Percentiles rank a stretch among this genome's conserved stretches.
Evolutionary conservation across 1,140 invertebrate genomes (phyloP).

Genomic region (Drosophila kepulauana): DNA sequence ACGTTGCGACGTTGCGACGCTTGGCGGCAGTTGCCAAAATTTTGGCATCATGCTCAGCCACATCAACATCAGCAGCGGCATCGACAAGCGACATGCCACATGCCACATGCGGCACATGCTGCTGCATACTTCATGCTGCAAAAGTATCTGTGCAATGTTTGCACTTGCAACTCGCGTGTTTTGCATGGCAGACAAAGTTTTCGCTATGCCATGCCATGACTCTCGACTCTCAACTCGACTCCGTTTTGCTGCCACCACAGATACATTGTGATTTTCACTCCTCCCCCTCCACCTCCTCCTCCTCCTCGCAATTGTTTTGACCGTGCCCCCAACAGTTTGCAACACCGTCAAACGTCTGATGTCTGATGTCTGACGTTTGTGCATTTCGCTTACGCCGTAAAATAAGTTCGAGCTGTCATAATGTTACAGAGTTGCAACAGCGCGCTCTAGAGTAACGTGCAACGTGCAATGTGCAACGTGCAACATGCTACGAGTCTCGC

Average conservation of each 20-base stretch:
- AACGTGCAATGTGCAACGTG: slow-evolving; percentile 20
- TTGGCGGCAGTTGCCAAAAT: slow-evolving; percentile 22
- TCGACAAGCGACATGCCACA: slow-evolving; percentile 23
- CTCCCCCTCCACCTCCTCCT: not conserved
- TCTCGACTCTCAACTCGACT: slow-evolving; percentile 14
- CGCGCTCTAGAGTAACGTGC: slow-evolving; percentile 11
- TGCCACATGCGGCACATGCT: slow-evolving; percentile 21
- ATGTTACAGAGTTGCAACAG: slow-evolving; percentile 41
- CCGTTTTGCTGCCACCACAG: slow-evolving; percentile 9
- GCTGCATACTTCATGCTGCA: slow-evolving; percentile 11
- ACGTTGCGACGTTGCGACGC: not conserved
- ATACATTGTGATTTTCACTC: slow-evolving; percentile 16
- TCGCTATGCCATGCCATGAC: not conserved
- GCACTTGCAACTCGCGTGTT: slow-evolving; percentile 37
- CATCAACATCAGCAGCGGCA: slow-evolving; percentile 2
- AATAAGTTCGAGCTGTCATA: slow-evolving; percentile 52
- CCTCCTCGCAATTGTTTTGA: no score
- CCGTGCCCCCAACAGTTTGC: not conserved
- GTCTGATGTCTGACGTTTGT: slow-evolving; percentile 1
- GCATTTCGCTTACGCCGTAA: slow-evolving; percentile 40
- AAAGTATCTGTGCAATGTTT: slow-evolving; percentile 51
- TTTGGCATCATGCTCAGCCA: slow-evolving; percentile 9
- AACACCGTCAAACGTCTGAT: not conserved
- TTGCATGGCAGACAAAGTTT: slow-evolving; percentile 43
- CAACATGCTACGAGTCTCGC: slow-evolving; percentile 51